These are phyloP conservation scores for Pseudochaenichthys georgianus DNA, from an alignment of 2,797 vertebrate species.

Conservation along the genomic window DNA sequence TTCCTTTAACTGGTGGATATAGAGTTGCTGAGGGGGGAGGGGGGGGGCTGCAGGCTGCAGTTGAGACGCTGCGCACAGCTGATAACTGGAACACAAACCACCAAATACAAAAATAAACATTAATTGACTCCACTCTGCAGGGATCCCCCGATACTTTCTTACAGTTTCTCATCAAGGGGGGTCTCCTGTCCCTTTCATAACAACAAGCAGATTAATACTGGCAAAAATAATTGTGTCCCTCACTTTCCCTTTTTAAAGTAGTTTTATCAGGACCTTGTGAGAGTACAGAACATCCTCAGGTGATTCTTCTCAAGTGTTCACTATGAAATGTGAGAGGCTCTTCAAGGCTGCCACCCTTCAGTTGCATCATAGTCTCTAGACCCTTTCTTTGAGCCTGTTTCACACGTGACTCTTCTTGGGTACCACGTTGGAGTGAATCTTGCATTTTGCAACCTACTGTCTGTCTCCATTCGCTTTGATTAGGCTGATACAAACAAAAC, in stretches of 20 bases:
- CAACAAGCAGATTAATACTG: constrained; percentile 20
- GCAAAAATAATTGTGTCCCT: background rate
- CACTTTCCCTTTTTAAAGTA: background rate
- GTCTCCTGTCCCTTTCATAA: constrained; percentile 12
- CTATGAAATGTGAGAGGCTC: background rate
- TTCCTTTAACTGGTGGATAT: no score
- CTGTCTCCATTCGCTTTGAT: background rate
- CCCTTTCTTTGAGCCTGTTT: constrained; percentile 2
- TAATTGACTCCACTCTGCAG: no score
- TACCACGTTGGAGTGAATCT: background rate
- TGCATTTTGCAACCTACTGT: constrained; percentile 2
- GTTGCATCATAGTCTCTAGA: no score
- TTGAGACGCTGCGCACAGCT: no score
- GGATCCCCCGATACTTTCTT: no score
- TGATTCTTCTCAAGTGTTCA: constrained; percentile 1
- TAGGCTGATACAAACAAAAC: background rate
- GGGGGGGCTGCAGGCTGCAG: no score
- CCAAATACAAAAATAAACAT: no score
- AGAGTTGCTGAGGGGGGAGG: no score
- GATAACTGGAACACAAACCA: no score
- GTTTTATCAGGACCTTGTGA: constrained; percentile 11
- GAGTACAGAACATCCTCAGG: constrained; percentile 10
- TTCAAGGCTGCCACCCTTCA: background rate
- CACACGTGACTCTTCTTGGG: background rate
- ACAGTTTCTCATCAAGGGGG: no score